Evolutionary conservation across 1,140 invertebrate genomes (phyloP).

Genomic region (Heliconius nattereri): DNA sequence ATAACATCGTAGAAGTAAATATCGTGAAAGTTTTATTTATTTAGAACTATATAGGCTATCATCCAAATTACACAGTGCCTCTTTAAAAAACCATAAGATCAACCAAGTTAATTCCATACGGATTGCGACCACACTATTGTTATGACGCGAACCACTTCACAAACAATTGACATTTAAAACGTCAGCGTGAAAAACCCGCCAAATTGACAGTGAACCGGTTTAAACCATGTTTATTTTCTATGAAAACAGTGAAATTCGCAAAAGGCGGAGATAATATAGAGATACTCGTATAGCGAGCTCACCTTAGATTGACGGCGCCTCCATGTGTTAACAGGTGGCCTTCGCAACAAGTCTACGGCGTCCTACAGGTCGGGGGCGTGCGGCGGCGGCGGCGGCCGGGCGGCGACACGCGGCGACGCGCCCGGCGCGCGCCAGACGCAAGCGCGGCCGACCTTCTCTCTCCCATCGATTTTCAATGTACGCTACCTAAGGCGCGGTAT

Average conservation of each 20-base stretch:
- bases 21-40: no score
- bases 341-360: slow-evolving; percentile 70
- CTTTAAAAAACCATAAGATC: no score
- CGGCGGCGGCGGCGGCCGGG: slow-evolving; percentile 59
- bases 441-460: slow-evolving; percentile 57
- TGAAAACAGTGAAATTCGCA: slow-evolving; percentile 27
- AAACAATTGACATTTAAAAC: slow-evolving; percentile 11
- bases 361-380: slow-evolving; percentile 67
- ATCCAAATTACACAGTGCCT: no score
- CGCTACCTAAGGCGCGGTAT: slow-evolving; percentile 66
- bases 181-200: slow-evolving; percentile 18
- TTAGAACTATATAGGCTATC: no score
- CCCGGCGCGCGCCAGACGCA: slow-evolving; percentile 54
- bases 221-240: background rate
- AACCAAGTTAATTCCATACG: background rate
- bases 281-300: slow-evolving; percentile 42
- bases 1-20: no score
- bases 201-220: slow-evolving; percentile 19
- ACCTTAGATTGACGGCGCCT: slow-evolving; percentile 70
- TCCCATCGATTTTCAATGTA: slow-evolving; percentile 73
- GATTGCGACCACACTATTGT: slow-evolving; percentile 12
- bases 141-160: slow-evolving; percentile 14
- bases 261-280: slow-evolving; percentile 19
- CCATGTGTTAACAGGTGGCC: slow-evolving; percentile 77
- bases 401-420: slow-evolving; percentile 70